Evolutionary conservation across 2,888 invertebrate species (phyloP), one percentile per base, ranked within the genome.

Genomic region (Keiferia lycopersicella): DNA sequence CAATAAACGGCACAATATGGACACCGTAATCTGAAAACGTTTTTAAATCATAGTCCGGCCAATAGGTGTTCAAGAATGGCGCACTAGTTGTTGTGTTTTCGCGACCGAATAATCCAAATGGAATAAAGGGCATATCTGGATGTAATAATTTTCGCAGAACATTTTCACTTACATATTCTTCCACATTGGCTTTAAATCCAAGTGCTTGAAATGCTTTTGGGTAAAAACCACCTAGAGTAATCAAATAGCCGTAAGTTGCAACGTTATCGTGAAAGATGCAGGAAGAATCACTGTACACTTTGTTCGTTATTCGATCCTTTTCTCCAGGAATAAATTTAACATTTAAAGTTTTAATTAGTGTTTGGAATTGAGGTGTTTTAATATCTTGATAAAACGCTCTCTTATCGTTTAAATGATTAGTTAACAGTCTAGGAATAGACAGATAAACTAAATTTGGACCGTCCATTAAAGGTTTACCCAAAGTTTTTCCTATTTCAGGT

Each of bases 211-310:
- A 56, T 30, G 56, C 14, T 14, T 56, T 26, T 14, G 8, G 12
- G 14, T 56, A 56, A 56, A 56, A 56, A 2, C 30, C n/a, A 6
- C 26, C 30, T n/a, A 56, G n/a, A 8, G 6, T 26, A n/a, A 56
- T 2, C 14, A 30, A 14, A 30, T 56, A 56, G 14, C 12, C 3
- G n/a, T 56, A 56, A 56, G 30, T 56, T n/a, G 56, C 56, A 30
- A 56, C 56, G 22, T 30, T 2, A 0, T 11, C 8, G 26, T 56
- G 56, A 56, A 56, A 56, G n/a, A 56, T 56, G 26, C 56, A 56
- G n/a, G 56, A 56, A 14, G 12, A n/a, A n/a, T n/a, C n/a, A n/a
- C n/a, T n/a, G n/a, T n/a, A n/a, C n/a, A n/a, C n/a, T n/a, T n/a
- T n/a, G 14, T 22, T 30, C 22, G 7, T 56, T 30, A 56, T 26